A percentile compares a stretch with the other conserved stretches of the same genome.
phyloP scores from a whole-genome alignment of 1,140 invertebrate genomes.

The Hestina assimilis region DNA sequence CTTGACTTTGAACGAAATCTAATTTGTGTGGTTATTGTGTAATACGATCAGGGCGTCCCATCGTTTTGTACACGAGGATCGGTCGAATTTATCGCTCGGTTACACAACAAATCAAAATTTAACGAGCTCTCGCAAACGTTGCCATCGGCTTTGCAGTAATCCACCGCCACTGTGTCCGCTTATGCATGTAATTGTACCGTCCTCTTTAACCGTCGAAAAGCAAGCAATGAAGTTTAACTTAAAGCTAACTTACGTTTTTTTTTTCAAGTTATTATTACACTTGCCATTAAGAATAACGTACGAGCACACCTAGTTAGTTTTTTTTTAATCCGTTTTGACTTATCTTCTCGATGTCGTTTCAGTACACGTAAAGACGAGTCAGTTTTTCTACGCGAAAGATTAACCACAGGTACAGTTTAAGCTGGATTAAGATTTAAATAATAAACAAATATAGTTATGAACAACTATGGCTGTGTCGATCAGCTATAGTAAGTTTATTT shows the following conservation, averaged over 20 bases:
- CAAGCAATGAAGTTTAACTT: constrained; percentile 1
- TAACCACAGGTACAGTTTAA: constrained; percentile 65
- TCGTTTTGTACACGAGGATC: constrained; percentile 54
- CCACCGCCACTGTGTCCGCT: constrained; percentile 47
- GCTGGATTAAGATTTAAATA: constrained; percentile 63
- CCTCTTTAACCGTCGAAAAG: constrained; percentile 12
- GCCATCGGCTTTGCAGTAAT: constrained; percentile 46
- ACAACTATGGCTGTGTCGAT: constrained; percentile 33
- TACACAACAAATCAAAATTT: constrained; percentile 76
- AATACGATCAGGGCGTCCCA: constrained; percentile 53
- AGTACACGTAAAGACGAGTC: constrained; percentile 52
- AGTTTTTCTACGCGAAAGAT: constrained; percentile 57
- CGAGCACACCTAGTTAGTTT: constrained; percentile 16
- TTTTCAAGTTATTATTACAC: constrained; percentile 19
- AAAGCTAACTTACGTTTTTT: constrained; percentile 12
- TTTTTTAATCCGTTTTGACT: constrained; percentile 28
- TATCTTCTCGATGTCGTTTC: constrained; percentile 51
- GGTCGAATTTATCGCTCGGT: constrained; percentile 67
- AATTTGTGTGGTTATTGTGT: constrained; percentile 76
- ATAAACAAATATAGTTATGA: constrained; percentile 61
- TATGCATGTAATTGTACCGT: constrained; percentile 58
- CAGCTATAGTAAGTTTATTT: constrained; percentile 39
- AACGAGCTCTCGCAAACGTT: constrained; percentile 64
- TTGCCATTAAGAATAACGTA: constrained; percentile 24
- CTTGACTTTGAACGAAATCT: constrained; percentile 75